Evolutionary conservation across 2,113 vertebrate genomes (phyloP), one percentile per base, ranked within the genome.

Genomic region (Vireo altiloquus): DNA sequence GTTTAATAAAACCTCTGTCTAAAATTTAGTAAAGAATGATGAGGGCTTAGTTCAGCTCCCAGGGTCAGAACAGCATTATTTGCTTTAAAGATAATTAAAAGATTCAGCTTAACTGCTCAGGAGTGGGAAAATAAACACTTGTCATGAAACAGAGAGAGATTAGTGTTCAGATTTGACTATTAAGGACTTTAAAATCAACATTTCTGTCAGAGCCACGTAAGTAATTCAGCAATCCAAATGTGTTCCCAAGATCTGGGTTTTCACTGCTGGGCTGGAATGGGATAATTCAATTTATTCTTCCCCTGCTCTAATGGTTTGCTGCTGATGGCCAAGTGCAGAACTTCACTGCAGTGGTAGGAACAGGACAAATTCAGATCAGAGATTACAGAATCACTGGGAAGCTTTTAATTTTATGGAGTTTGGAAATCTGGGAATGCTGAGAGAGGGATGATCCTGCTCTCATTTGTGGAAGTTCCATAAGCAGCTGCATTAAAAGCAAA

Each of bases 81-180:
- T 75, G 80, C 88, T 90, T 94, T 90, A 81, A 94, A 89, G 68
- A 63, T 75, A 94, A 92, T 96, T 81, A 96, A 92, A 83, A 87
- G 75, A 94, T 54, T 87, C 88, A 93, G 61, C 27, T 52, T 61
- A 93, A 80, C 68, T 63, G 40, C 90, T 71, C 63, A 74, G 72
- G 66, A 85, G 89, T 89, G 70, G 76, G 71, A 96, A 95, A 94
- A 94, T 61, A 93, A 94, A 92, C 90, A 57, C 33, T 96, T 94
- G 65, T 95, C 93, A 91, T 78, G 68, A 80, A 57, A 35, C 42
- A 71, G 57, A 79, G 85, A 86, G 39, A 89, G 82, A 95, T 81
- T 89, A 79, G 39, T 89, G 49, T 80, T 94, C 68, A 92, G 69
- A 40, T 94, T 79, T 94, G 59, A 84, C 87, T 65, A 46, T 35